Percentiles rank a stretch among this genome's conserved stretches.
phyloP scores from a whole-genome alignment of 2,113 vertebrate genomes.

The Bubo blakistoni region DNA sequence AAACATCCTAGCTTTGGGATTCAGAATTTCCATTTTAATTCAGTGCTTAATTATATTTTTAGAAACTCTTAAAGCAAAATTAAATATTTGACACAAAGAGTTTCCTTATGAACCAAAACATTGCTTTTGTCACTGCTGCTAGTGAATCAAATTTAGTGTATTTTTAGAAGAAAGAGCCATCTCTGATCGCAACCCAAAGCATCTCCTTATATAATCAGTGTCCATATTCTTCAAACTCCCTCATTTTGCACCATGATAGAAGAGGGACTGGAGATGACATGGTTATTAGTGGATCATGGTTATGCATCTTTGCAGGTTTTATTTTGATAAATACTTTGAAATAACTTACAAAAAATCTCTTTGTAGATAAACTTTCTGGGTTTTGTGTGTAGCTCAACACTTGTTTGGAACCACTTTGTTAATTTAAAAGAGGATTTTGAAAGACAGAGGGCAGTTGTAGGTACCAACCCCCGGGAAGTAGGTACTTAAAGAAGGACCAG shows the following conservation, averaged over 20 bases:
- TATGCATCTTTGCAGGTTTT: neutral
- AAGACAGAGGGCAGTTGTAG: neutral
- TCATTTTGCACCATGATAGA: neutral
- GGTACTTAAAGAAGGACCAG: neutral
- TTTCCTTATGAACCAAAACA: neutral
- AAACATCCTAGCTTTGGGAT: neutral
- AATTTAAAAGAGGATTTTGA: neutral
- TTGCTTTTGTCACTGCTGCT: neutral
- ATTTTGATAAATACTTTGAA: neutral
- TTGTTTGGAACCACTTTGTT: neutral
- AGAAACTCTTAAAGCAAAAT: neutral
- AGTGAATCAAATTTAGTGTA: neutral
- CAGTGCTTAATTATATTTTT: neutral
- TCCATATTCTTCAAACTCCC: neutral
- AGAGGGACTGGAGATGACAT: neutral
- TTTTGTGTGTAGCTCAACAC: neutral
- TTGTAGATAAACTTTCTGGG: neutral
- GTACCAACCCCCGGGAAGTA: neutral
- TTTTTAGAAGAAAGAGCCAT: neutral
- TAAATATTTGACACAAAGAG: neutral
- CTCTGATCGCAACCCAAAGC: neutral
- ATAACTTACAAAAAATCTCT: neutral
- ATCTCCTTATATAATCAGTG: neutral
- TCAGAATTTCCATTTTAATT: neutral
- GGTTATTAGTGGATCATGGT: neutral